Evolutionary conservation across 2,113 vertebrate genomes (phyloP).

Genomic region (Equus quagga): DNA sequence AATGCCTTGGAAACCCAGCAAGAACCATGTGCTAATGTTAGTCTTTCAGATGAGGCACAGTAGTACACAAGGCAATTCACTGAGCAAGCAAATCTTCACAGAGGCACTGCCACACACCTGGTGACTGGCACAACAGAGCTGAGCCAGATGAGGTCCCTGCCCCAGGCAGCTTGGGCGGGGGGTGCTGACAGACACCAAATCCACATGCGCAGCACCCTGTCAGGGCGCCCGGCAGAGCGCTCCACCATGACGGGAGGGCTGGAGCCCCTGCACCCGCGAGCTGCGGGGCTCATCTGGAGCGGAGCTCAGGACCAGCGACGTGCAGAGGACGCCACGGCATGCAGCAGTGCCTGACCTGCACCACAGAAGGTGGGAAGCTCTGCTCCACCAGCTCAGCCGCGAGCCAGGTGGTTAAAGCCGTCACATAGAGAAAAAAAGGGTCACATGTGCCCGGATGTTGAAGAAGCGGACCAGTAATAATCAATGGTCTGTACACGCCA

Average conservation of each 20-base stretch:
- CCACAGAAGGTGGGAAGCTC: no score
- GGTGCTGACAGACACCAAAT: accelerated
- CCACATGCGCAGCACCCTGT: no score
- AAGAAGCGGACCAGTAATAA: neutral
- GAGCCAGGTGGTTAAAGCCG: neutral
- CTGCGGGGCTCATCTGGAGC: neutral
- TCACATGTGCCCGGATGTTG: no score
- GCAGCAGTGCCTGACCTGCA: accelerated
- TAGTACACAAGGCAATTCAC: neutral
- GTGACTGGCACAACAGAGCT: neutral
- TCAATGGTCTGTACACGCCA: accelerated
- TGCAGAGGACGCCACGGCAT: accelerated
- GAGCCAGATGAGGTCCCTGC: neutral
- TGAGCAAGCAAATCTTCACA: neutral
- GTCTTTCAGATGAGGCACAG: neutral
- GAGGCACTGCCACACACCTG: accelerated
- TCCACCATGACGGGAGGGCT: neutral
- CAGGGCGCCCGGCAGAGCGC: neutral
- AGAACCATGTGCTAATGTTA: neutral
- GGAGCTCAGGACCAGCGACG: neutral
- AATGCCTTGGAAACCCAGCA: neutral
- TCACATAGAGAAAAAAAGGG: neutral
- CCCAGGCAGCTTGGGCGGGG: accelerated
- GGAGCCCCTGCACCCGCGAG: neutral
- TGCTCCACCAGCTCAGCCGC: accelerated